A percentile compares a stretch with the other conserved stretches of the same genome.
These are phyloP conservation scores for Campoletis sonorensis DNA, from an alignment of 1,140 invertebrate genomes.

Conservation along the genomic window DNA sequence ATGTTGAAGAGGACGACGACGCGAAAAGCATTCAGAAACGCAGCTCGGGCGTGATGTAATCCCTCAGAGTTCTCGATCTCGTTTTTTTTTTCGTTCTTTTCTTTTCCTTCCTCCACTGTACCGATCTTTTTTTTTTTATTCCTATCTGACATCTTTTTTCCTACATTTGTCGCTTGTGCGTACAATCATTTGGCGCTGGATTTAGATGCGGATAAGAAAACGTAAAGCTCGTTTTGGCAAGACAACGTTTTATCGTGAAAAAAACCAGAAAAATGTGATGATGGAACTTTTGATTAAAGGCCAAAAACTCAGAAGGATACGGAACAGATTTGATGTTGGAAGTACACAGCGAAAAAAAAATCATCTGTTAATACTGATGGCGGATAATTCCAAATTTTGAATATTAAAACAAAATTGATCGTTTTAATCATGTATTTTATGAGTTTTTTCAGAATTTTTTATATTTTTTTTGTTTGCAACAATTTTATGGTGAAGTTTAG, in stretches of 20 bases:
- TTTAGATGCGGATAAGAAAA: not conserved
- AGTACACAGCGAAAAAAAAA: no score
- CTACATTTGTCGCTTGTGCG: not conserved
- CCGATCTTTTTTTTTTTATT: constrained; percentile 6
- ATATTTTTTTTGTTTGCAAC: no score
- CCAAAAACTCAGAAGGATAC: not conserved
- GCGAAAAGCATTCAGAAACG: constrained; percentile 35
- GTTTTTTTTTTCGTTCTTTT: constrained; percentile 15
- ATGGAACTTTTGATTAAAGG: not conserved
- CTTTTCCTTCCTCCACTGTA: not conserved
- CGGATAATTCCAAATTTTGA: no score
- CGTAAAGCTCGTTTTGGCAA: not conserved
- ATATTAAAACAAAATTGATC: no score
- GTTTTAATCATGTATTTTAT: no score
- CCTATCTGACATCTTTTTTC: not conserved
- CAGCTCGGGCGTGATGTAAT: constrained; percentile 35
- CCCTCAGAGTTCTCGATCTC: constrained; percentile 29
- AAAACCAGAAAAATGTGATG: not conserved
- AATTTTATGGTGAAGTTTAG: no score
- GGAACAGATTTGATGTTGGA: no score
- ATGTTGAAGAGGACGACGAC: constrained; percentile 18
- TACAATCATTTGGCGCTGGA: constrained; percentile 3
- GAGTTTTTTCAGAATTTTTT: no score
- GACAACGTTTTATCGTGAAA: not conserved
- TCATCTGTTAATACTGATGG: no score